Evolutionary conservation across 2,797 vertebrate species (phyloP), one percentile per base, ranked within the genome.

Genomic region (Xyrichtys novacula): DNA sequence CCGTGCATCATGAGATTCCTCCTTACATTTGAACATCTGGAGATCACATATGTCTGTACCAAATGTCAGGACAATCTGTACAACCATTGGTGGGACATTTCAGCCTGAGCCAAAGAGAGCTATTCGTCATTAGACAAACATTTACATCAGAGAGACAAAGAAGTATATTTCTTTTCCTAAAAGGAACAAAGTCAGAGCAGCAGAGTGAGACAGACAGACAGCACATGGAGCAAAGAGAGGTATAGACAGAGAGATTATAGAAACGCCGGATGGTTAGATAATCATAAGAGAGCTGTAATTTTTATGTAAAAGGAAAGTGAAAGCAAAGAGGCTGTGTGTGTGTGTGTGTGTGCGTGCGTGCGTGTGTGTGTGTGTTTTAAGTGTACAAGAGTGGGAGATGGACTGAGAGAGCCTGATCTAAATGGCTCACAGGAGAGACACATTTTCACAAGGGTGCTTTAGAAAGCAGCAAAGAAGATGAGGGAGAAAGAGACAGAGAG

Each of bases 361-460:
- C 22, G 39, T 5, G 61, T 55, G 36, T 36, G 40, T 39, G 56
- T 6, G 25, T 36, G 11, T 17, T 43, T 8, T 25, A 46, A 42
- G 52, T 58, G 78, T 36, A 59, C n/a, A 65, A 29, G 65, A 84
- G 69, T 38, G 60, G 71, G 65, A 83, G 81, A 84, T 80, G 79
- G 76, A 81, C 53, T 68, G 49, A 67, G 66, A 78, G 67, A 74
- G 66, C 43, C 56, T 79, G 63, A 75, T 85, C 71, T 78, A 72
- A 80, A 73, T 67, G 76, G 64, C 56, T 78, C 55, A 60, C 20
- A 65, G 66, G 65, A 68, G 56, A 62, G 49, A 55, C 70, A 87
- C 38, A 69, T 84, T 81, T 86, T 67, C 57, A 71, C 49, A 65
- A 77, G 71, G 85, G 81, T 70, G 73, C 72, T 74, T 80, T 57